Evolutionary conservation across 2,888 invertebrate genomes (phyloP), one percentile per base, ranked within the genome.

Genomic region (Leucophora obtusa): DNA sequence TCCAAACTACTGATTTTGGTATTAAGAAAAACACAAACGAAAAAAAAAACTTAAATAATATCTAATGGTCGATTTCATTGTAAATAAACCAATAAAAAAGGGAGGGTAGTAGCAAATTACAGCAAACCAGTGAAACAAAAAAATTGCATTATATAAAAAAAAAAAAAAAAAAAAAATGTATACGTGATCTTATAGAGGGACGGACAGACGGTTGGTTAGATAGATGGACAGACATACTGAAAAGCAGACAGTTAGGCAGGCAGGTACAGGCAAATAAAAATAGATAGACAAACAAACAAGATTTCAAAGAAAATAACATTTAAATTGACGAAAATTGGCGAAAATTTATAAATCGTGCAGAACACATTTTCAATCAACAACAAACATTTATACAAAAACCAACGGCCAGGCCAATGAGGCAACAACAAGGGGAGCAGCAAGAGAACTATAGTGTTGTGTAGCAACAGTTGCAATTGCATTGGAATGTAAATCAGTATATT

Each of bases 401-500:
- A 14, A 50, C 33, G 47, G 38, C 50, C 24, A 60, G 43, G 33
- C 43, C 18, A 60, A 17, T 69, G 47, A 35, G 18, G 43, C 43
- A 47, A 38, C 54, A 47, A 18, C 53, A 86, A 60, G 28, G 43
- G 38, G 43, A 70, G 38, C 38, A 70, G 38, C 38, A 38, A n/a
- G 43, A 63, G 9, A 65, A 28, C 28, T 28, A 28, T 6, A 28
- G 35, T 60, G 65, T 33, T 50, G 50, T 60, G 58, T 71, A 77
- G 53, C 86, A 88, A 87, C 88, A 87, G 87, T 88, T 87, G 87
- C 87, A 88, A 87, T 86, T 84, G 85, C 84, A 83, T 83, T 85
- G 88, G 89, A 88, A 88, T 88, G 87, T 89, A 88, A 88, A 88
- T 88, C 85, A 85, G 85, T 83, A 82, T 84, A 77, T 81, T 73